Percentiles rank a stretch among this genome's conserved stretches.
Conservation (phyloP, 2,888 invertebrate genomes). For the Anarsia innoxiella region DNA sequence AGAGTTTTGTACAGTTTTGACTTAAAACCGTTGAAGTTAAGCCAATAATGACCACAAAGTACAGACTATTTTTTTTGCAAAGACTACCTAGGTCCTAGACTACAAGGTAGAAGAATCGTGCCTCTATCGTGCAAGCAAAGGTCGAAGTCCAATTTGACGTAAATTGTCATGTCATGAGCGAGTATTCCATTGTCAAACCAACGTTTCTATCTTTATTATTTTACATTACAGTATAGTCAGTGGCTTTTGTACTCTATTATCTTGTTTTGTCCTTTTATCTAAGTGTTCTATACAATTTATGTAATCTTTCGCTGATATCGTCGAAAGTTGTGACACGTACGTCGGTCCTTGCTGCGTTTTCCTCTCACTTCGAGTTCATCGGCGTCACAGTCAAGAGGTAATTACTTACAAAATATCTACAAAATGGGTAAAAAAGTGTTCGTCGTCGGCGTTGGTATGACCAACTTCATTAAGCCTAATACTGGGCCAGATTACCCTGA, state of each 20-base stretch:
- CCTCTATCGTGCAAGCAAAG: too few species aligned
- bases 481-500: constrained; percentile 94
- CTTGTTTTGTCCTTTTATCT: constrained; percentile 13
- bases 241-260: background rate
- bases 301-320: constrained; percentile 5
- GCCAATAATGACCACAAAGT: too few species aligned
- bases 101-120: too few species aligned
- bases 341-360: background rate
- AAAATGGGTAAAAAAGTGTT: constrained; percentile 80
- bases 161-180: constrained; percentile 4
- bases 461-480: constrained; percentile 98
- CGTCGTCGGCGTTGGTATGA: constrained; percentile 98
- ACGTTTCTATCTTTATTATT: too few species aligned
- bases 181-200: too few species aligned
- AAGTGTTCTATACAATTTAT: background rate
- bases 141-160: background rate
- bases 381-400: constrained; percentile 52
- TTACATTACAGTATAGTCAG: too few species aligned
- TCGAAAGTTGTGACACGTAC: background rate
- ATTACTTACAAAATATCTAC: constrained; percentile 43
- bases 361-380: constrained; percentile 32
- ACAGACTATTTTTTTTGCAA: too few species aligned
- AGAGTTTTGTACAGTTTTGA: too few species aligned
- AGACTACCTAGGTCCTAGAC: too few species aligned
- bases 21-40: too few species aligned